phyloP scores from a whole-genome alignment of 2,113 vertebrate species.

The Ameiurus melas region DNA sequence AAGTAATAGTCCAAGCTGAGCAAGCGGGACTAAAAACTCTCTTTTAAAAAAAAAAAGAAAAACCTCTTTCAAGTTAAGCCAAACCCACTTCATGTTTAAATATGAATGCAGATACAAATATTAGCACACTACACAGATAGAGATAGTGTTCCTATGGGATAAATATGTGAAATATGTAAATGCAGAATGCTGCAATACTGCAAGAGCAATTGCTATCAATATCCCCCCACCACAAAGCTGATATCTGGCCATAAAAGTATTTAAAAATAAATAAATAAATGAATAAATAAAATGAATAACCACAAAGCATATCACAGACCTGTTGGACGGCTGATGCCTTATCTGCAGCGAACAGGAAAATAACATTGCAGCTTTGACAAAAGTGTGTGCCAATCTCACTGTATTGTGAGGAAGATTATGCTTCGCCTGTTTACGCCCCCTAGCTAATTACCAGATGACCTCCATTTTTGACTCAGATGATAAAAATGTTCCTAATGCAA shows the following conservation, averaged over 20 bases:
- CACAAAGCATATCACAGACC: neutral
- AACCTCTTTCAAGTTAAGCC: neutral
- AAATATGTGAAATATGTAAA: neutral
- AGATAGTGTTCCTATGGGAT: neutral
- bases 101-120: neutral
- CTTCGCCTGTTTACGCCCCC: neutral
- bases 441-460: conserved; percentile 19
- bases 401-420: conserved; percentile 17
- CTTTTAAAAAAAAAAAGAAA: too few relatives aligned
- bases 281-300: neutral
- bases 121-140: neutral
- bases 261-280: neutral
- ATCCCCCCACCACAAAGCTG: neutral
- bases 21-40: too few relatives aligned
- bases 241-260: neutral
- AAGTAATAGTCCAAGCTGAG: too few relatives aligned
- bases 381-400: conserved; percentile 4
- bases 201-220: neutral
- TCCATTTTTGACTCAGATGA: neutral
- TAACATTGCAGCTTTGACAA: conserved; percentile 7
- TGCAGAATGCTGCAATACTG: neutral
- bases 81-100: too few relatives aligned
- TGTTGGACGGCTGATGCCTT: neutral
- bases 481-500: neutral
- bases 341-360: conserved; percentile 3